Base-by-base conservation (phyloP, 2,888 invertebrate genomes). In the Cheilosia vernalis region DNA sequence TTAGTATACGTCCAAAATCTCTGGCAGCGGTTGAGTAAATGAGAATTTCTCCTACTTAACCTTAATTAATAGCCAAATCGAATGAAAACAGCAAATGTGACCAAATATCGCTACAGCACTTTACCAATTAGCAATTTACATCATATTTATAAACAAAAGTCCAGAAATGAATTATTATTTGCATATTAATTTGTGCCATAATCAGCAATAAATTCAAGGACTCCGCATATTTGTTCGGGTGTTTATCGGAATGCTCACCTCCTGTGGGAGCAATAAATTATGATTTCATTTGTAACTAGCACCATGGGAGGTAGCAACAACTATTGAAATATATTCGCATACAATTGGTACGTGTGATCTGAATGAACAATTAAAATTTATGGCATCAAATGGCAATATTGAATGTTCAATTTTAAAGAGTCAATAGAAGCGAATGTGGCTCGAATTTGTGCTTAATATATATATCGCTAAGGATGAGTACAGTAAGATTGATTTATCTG, bases 91-190 rank as follows among this genome's bases (percentile, higher is more conserved):
- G 13, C 27, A 64, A 56, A 55, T 58, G 58, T 17, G 56, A 49
- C 49, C 58, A 24, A 30, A 2, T 33, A 33, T 30, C 33, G 10
- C n/a, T 9, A 55, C 7, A 24, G 47, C 24, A 7, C 17, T 40
- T 49, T 56, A 66, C 5, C 64, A 66, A 66, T 74, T 64, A 74
- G 64, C 40, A 64, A 56, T 74, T 74, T 74, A 74, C 55, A 74
- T 73, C 33, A 56, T 64, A 55, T 56, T 63, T n/a, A 74, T 49
- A 49, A 40, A 61, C 44, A 55, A 69, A 69, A 37, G 24, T 44
- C 17, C 53, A 27, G 69, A 47, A 56, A 70, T 79, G 70, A 70
- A 56, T 70, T 64, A 61, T 63, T 33, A 42, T 70, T 58, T 64
- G 64, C 58, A 64, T 58, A 64, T 72, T 56, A 64, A 72, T 79